Base-by-base conservation (phyloP, 2,888 invertebrate species). In the Amphiduros pacificus region DNA sequence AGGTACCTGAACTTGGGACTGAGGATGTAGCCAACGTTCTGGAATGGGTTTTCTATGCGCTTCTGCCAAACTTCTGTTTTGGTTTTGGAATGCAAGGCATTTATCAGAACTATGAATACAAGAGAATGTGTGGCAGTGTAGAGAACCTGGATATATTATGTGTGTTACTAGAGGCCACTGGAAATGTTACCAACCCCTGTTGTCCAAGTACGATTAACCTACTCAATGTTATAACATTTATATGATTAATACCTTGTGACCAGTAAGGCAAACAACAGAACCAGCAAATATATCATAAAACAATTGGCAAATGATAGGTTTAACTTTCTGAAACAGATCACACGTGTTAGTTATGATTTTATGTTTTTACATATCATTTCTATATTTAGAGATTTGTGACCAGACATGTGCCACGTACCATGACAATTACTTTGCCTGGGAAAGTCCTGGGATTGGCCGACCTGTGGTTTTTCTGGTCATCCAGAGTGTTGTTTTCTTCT, bases 51-150 rank as follows among this genome's bases (percentile, higher is more conserved):
- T 88, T 91, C 71, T 85, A 90, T 66, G 76, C 89, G 28, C 24
- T 79, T 3, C 87, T 90, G 69, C 93, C 93, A 0, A 88, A 90
- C 74, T 90, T 87, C 76, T 85, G 87, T 26, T 76, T 90, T 62
- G 86, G 83, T 6, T 73, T 78, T 40, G 77, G 79, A 20, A 69
- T 85, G 29, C 76, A 78, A 51, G 78, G 82, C 64, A 71, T 85
- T 27, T 83, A 84, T 64, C 76, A 71, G 24, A 85, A 85, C 72
- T 66, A 73, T 24, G 63, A 77, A 20, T 70, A 74, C 32, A 70
- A 73, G 3, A 68, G 73, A 36, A 64, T 76, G 2, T 84, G 84
- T 54, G 31, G 49, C 11, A 58, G 50, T 4, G 31, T 20, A 22
- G n/a, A n/a, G n/a, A n/a, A n/a, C n/a, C n/a, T n/a, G n/a, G n/a